These are phyloP conservation scores for Tridacna crocea DNA, from an alignment of 2,888 invertebrate species.

Conservation along the genomic window DNA sequence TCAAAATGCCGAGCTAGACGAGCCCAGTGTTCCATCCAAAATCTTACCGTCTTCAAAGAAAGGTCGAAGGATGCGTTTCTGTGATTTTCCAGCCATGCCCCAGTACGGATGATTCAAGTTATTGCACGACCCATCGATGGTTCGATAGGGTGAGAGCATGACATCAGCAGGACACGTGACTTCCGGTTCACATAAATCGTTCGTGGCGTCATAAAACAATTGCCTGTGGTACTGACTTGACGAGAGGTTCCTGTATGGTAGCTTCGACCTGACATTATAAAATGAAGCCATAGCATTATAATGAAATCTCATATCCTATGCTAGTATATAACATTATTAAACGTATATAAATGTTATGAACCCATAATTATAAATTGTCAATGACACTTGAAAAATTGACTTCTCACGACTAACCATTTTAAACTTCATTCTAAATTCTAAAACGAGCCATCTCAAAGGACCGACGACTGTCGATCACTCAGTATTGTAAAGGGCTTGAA, in stretches of 20 bases:
- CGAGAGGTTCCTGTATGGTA: constrained; percentile 7
- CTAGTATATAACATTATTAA: too few species aligned
- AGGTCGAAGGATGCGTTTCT: constrained; percentile 31
- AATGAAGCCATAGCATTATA: too few species aligned
- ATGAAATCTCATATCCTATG: too few species aligned
- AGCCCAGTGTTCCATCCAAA: neutral
- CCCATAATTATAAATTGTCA: too few species aligned
- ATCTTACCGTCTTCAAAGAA: constrained; percentile 39
- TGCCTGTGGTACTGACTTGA: constrained; percentile 14
- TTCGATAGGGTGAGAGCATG: constrained; percentile 38
- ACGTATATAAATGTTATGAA: too few species aligned
- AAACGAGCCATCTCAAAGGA: too few species aligned
- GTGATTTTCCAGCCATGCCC: constrained; percentile 39
- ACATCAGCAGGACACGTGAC: constrained; percentile 30
- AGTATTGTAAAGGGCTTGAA: too few species aligned
- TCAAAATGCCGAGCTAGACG: too few species aligned
- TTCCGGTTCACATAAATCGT: constrained; percentile 30
- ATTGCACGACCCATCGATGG: constrained; percentile 48
- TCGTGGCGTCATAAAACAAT: constrained; percentile 1
- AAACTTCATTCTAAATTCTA: too few species aligned
- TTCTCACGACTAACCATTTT: too few species aligned
- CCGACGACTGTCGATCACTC: too few species aligned
- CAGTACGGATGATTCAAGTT: constrained; percentile 38
- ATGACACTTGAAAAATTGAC: too few species aligned
- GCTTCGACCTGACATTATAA: constrained; percentile 2